Percentiles rank a stretch among this genome's conserved stretches.
These are phyloP conservation scores for Noctua janthina DNA, from an alignment of 2,888 invertebrate genomes.

Conservation along the genomic window DNA sequence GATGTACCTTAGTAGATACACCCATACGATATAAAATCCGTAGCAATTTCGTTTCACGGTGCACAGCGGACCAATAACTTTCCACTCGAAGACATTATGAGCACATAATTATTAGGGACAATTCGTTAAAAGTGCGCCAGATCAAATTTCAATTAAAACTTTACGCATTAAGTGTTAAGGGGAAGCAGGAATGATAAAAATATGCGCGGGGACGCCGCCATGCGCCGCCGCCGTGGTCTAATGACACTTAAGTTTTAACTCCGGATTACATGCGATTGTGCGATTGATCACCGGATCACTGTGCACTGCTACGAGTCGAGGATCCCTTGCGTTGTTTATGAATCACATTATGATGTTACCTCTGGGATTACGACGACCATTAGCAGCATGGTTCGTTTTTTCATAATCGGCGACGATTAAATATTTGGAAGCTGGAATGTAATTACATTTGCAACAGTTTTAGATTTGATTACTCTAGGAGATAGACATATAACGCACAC, in stretches of 20 bases:
- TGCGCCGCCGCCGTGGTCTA: constrained; percentile 37
- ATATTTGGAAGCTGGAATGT: constrained; percentile 13
- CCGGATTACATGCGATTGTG: constrained; percentile 50
- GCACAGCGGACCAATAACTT: constrained; percentile 58
- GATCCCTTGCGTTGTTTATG: constrained; percentile 54
- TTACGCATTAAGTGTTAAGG: constrained; percentile 80
- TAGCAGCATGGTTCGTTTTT: constrained; percentile 35
- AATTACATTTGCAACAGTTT: constrained; percentile 28
- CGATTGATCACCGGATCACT: constrained; percentile 7
- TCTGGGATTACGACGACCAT: constrained; percentile 56
- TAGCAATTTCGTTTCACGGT: constrained; percentile 16
- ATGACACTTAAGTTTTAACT: constrained; percentile 68
- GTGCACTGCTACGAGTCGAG: constrained; percentile 22
- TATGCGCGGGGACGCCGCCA: constrained; percentile 78
- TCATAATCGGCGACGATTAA: constrained; percentile 32
- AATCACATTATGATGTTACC: constrained; percentile 57
- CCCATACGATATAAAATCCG: constrained; percentile 4
- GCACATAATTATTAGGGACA: constrained; percentile 61
- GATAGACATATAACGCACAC: background rate
- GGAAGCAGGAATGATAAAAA: constrained; percentile 79
- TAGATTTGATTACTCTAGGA: constrained; percentile 14
- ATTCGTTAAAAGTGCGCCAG: constrained; percentile 68
- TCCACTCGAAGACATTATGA: constrained; percentile 56
- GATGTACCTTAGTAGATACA: background rate
- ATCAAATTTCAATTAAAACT: constrained; percentile 89